Base-by-base conservation (phyloP, 2,888 invertebrate species). In the Lepidonotus clava region DNA sequence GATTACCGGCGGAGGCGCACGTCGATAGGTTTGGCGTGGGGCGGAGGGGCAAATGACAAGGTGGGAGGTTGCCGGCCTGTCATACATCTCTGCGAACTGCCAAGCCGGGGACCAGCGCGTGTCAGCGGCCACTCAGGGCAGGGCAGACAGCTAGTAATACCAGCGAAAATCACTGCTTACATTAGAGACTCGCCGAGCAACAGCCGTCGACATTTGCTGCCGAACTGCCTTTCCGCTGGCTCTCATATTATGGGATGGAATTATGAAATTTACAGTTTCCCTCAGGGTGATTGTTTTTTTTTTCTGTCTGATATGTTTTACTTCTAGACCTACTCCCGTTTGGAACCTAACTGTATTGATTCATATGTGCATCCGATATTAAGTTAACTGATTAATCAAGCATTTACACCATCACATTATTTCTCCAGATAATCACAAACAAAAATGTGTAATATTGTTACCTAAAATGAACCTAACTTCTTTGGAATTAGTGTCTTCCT, bases 121-220 rank as follows among this genome's bases (percentile, higher is more conserved):
- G 71, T 71, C 71, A 71, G 11, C 71, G 36, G 24, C 71, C 71
- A 71, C 71, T 71, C 71, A 71, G 71, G 61, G 71, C 71, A 71
- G 38, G 36, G 36, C 36, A 34, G 71, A 71, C 71, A 71, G 71
- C 71, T 71, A 71, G 71, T 71, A 71, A 71, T 71, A 38, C 71
- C 71, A 38, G 71, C 71, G 8, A 18, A 71, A 71, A 71, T 71
- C 71, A 34, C 36, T 38, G 71, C 71, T 71, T 71, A 71, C 71
- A 71, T 71, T 71, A 71, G 71, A 71, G 71, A 71, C 71, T 71
- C 71, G 71, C 38, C 71, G 71, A 38, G 36, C 36, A 38, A 34
- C 71, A 34, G 36, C 36, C 36, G 21, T 36, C 36, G 36, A 36
- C 36, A 71, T 18, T 71, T 71, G 36, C 38, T 71, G 71, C 36